Percentiles rank a stretch among this genome's conserved stretches.
phyloP scores from a whole-genome alignment of 2,797 vertebrate species.

The Melanogrammus aeglefinus region DNA sequence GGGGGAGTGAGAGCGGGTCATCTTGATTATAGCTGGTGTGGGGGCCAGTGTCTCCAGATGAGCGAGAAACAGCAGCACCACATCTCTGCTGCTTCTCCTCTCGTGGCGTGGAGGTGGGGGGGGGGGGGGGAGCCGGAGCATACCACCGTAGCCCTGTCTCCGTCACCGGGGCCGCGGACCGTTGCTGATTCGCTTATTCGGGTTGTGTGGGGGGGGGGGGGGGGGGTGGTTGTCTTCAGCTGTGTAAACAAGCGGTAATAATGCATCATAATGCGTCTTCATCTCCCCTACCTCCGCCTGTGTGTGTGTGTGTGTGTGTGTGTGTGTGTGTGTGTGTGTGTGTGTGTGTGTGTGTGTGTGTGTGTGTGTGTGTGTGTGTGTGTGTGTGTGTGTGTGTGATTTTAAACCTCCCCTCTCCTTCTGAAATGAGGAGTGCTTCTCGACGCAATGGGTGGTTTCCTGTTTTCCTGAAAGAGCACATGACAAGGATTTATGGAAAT shows the following conservation, averaged over 20 bases:
- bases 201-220: background rate
- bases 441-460: background rate
- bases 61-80: background rate
- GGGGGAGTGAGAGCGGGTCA: background rate
- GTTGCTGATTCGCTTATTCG: background rate
- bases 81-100: background rate
- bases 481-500: background rate
- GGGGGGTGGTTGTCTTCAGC: background rate
- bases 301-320: no score
- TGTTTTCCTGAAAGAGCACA: background rate
- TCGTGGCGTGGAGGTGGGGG: background rate
- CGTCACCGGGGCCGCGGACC: no score
- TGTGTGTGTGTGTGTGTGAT: no score
- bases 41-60: background rate
- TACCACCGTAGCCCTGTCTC: no score
- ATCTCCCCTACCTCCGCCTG: background rate
- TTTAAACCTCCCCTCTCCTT: background rate
- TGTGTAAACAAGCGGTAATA: background rate
- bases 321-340: no score
- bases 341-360: no score
- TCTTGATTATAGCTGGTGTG: background rate
- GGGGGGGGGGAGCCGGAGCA: no score
- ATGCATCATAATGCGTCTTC: background rate
- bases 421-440: no score
- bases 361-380: no score